These are phyloP conservation scores for Aphis craccivora DNA, from an alignment of 1,140 invertebrate species.

Conservation along the genomic window DNA sequence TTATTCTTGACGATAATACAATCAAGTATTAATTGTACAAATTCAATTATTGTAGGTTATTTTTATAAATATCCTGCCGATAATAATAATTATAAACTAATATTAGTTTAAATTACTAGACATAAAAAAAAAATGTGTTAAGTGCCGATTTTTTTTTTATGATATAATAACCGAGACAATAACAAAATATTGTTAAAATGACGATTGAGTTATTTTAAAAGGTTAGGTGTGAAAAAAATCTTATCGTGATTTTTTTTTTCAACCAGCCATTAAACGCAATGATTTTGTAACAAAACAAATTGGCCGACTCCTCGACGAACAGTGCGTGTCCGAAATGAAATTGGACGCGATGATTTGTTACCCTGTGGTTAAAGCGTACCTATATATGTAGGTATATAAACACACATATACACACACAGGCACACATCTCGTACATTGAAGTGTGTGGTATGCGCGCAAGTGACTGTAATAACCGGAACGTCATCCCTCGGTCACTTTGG, in stretches of 20 bases:
- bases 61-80: not conserved
- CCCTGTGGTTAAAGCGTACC: not conserved
- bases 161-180: not conserved
- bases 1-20: not conserved
- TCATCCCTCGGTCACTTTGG: constrained; percentile 17
- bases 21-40: not conserved
- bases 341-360: constrained; percentile 20
- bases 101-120: not conserved
- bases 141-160: not conserved
- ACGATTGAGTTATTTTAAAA: constrained; percentile 30
- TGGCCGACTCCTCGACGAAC: not conserved
- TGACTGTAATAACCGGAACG: constrained; percentile 26
- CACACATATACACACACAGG: no score
- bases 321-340: not conserved
- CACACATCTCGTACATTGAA: not conserved
- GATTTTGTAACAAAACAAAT: constrained; percentile 28
- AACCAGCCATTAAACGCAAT: not conserved
- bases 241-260: not conserved
- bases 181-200: not conserved
- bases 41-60: not conserved
- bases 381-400: not conserved
- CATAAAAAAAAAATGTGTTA: not conserved
- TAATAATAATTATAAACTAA: not conserved
- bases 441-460: not conserved
- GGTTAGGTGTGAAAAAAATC: not conserved